phyloP scores from a whole-genome alignment of 1,140 invertebrate species.

The Cecropterus lyciades region DNA sequence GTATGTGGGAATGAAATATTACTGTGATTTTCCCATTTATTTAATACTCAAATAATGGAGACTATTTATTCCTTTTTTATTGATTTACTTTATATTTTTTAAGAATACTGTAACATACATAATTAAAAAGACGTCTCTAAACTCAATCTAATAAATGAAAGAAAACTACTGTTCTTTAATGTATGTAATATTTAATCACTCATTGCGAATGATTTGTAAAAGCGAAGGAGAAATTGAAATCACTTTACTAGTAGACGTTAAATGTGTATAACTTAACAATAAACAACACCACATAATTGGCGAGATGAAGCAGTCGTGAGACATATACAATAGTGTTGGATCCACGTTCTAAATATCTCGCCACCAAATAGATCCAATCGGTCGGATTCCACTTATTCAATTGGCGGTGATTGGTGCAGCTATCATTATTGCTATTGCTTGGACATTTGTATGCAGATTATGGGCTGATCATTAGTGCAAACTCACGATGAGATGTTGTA shows the following conservation, averaged over 20 bases:
- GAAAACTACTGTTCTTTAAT: too few species aligned
- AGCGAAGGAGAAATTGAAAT: slow-evolving; percentile 14
- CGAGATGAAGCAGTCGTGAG: slow-evolving; percentile 19
- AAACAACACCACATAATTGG: slow-evolving; percentile 13
- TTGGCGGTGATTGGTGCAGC: slow-evolving; percentile 30
- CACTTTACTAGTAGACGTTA: slow-evolving; percentile 4
- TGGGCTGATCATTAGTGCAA: slow-evolving; percentile 29
- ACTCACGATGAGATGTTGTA: slow-evolving; percentile 10
- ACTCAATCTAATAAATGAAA: too few species aligned
- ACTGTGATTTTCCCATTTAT: too few species aligned
- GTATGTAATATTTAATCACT: too few species aligned
- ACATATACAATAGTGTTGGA: slow-evolving; percentile 27
- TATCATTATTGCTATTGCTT: slow-evolving; percentile 37
- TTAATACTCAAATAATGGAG: too few species aligned
- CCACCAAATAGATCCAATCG: slow-evolving; percentile 35
- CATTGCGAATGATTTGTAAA: not conserved
- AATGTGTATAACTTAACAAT: too few species aligned
- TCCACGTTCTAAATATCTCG: slow-evolving; percentile 31
- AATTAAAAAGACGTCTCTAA: too few species aligned
- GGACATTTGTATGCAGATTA: slow-evolving; percentile 37
- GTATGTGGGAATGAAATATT: too few species aligned
- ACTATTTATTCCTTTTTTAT: too few species aligned
- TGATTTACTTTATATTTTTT: too few species aligned
- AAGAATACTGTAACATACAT: too few species aligned
- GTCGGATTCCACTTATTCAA: slow-evolving; percentile 35